phyloP scores from a whole-genome alignment of 2,797 vertebrate genomes.

The Rhinichthys osculus region DNA sequence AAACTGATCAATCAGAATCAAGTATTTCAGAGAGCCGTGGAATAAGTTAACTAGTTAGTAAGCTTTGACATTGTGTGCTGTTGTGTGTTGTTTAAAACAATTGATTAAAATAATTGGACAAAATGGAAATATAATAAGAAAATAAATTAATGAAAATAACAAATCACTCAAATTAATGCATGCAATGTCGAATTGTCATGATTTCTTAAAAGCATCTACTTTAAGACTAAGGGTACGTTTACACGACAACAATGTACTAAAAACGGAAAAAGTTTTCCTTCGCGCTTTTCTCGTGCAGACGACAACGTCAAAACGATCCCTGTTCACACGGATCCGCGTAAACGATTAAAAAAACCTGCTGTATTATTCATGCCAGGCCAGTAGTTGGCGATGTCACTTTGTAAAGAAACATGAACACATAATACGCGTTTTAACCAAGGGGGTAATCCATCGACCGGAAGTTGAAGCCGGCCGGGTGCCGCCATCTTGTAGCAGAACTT shows the following conservation, averaged over 20 bases:
- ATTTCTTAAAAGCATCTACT: conserved; percentile 32
- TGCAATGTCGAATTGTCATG: conserved; percentile 48
- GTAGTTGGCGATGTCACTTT: background rate
- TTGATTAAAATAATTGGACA: background rate
- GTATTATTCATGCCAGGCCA: background rate
- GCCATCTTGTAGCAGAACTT: too few relatives aligned
- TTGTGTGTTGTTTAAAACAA: conserved; percentile 36
- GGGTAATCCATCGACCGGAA: too few relatives aligned
- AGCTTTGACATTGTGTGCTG: conserved; percentile 37
- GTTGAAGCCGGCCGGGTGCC: too few relatives aligned
- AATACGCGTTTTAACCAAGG: too few relatives aligned
- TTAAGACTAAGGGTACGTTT: background rate
- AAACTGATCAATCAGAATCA: background rate
- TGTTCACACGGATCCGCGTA: background rate
- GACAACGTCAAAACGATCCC: background rate
- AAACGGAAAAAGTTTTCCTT: background rate
- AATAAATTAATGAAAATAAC: background rate
- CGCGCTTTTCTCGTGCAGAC: background rate
- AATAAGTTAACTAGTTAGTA: conserved; percentile 19
- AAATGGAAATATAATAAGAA: background rate
- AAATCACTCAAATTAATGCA: conserved; percentile 44
- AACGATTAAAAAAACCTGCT: background rate
- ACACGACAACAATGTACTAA: background rate
- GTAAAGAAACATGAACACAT: background rate
- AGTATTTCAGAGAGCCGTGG: conserved; percentile 11